phyloP scores from a whole-genome alignment of 2,888 invertebrate genomes.

The Sphecodes monilicornis region DNA sequence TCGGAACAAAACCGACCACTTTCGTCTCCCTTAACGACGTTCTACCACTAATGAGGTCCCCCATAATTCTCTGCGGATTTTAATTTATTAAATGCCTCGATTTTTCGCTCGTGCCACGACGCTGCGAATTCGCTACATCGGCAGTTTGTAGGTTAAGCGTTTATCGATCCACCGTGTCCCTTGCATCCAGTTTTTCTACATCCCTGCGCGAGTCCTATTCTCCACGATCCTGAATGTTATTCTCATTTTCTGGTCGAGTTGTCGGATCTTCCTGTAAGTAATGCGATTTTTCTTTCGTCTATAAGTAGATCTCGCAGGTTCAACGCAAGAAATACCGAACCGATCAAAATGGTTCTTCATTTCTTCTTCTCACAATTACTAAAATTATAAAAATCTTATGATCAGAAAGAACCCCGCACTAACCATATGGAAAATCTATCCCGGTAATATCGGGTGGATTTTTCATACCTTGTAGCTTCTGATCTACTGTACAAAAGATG shows the following conservation, averaged over 20 bases:
- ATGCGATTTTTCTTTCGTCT: neutral
- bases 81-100: conserved; percentile 4
- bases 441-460: too few relatives aligned
- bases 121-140: neutral
- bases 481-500: too few relatives aligned
- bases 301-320: too few relatives aligned
- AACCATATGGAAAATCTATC: too few relatives aligned
- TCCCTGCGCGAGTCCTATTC: neutral
- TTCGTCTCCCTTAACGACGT: neutral
- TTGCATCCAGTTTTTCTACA: conserved; percentile 1
- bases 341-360: too few relatives aligned
- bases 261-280: neutral
- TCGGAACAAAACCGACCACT: neutral
- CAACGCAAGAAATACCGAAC: too few relatives aligned
- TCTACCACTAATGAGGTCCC: neutral
- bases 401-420: too few relatives aligned
- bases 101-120: neutral
- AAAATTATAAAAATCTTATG: too few relatives aligned
- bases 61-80: neutral
- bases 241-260: neutral
- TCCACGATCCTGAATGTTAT: neutral
- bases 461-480: too few relatives aligned
- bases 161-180: conserved; percentile 12
- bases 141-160: conserved; percentile 21
- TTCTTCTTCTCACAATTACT: too few relatives aligned